A percentile compares a stretch with the other conserved stretches of the same genome.
Evolutionary conservation across 23 tunicate genomes (phyloP).

Genomic region (Trididemnum nubilum): DNA sequence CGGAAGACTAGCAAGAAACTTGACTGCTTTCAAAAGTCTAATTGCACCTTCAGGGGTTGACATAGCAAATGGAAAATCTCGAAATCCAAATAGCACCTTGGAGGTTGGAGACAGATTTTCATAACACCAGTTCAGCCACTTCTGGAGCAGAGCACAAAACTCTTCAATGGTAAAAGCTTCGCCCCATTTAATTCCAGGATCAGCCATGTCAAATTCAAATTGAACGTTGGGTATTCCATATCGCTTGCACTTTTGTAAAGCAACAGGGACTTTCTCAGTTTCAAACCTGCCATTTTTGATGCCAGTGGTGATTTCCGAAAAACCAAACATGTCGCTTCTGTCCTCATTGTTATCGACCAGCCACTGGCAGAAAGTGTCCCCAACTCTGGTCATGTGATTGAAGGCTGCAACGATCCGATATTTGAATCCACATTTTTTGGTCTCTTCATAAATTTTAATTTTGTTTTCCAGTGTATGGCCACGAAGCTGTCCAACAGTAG

Average conservation of each 20-base stretch:
- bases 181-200: constrained; percentile 18
- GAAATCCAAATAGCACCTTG: constrained; percentile 5
- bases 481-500: constrained; percentile 31
- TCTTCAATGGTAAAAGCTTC: constrained; percentile 27
- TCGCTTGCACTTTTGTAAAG: constrained; percentile 8
- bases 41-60: constrained; percentile 7
- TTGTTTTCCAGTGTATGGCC: constrained; percentile 38
- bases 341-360: constrained; percentile 27
- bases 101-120: constrained; percentile 23
- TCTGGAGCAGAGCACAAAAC: constrained; percentile 13
- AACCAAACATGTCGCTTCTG: constrained; percentile 3
- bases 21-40: not conserved
- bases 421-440: constrained; percentile 29
- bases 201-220: constrained; percentile 30
- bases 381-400: constrained; percentile 27
- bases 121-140: constrained; percentile 27
- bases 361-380: no score
- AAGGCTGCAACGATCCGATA: constrained; percentile 12
- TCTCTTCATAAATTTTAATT: constrained; percentile 20
- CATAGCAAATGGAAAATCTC: constrained; percentile 41
- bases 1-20: constrained; percentile 23
- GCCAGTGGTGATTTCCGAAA: constrained; percentile 20
- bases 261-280: constrained; percentile 21
- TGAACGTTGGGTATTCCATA: constrained; percentile 27
- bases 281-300: not conserved